A percentile compares a stretch with the other conserved stretches of the same genome.
phyloP scores from a whole-genome alignment of 1,140 invertebrate species.

The Bombus ignitus region DNA sequence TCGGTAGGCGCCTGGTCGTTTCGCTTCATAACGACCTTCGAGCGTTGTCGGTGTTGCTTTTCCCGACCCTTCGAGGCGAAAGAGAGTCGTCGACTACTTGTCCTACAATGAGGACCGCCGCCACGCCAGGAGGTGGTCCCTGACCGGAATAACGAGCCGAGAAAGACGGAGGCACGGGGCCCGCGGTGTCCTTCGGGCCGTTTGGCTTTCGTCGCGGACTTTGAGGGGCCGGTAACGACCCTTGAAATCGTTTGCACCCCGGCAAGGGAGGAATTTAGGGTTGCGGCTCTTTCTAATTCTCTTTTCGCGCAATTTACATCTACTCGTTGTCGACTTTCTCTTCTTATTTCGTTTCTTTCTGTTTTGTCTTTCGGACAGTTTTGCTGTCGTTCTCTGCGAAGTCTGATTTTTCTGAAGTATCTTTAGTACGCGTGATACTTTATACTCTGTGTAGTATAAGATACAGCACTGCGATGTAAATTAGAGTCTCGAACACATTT shows the following conservation, averaged over 20 bases:
- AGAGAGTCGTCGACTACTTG: conserved; percentile 66
- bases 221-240: conserved; percentile 36
- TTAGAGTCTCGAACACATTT: too few relatives aligned
- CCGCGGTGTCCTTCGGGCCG: conserved; percentile 21
- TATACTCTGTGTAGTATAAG: too few relatives aligned
- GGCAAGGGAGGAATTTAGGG: neutral
- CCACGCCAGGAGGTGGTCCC: conserved; percentile 70
- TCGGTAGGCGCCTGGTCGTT: conserved; percentile 63
- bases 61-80: conserved; percentile 38
- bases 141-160: conserved; percentile 69
- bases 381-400: too few relatives aligned
- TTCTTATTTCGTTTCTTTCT: too few relatives aligned
- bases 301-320: neutral
- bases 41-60: conserved; percentile 55
- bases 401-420: too few relatives aligned
- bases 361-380: too few relatives aligned
- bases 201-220: conserved; percentile 21
- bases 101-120: conserved; percentile 72
- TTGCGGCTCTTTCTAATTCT: neutral
- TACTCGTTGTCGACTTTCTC: neutral
- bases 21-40: conserved; percentile 69
- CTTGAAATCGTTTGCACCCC: conserved; percentile 38
- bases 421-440: too few relatives aligned
- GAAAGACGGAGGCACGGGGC: conserved; percentile 49
- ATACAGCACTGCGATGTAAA: too few relatives aligned